Conservation (phyloP, 2,888 invertebrate genomes). For the Smittia aterrima region DNA sequence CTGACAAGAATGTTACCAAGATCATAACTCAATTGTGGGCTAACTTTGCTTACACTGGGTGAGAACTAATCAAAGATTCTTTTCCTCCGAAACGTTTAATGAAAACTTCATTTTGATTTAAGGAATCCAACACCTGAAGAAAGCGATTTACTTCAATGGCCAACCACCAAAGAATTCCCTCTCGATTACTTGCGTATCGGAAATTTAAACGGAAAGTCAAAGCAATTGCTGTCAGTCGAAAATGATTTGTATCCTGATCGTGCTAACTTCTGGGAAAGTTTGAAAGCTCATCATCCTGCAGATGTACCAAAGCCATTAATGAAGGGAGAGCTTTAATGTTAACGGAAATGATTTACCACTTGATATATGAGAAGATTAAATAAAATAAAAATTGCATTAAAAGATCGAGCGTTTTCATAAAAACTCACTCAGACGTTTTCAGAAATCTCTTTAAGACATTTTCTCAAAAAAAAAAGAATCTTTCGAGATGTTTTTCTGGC, state of each 20-base stretch:
- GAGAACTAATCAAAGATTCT: neutral
- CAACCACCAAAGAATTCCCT: constrained; percentile 53
- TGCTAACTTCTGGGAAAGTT: constrained; percentile 62
- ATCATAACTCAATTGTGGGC: constrained; percentile 67
- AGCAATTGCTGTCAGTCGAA: constrained; percentile 56
- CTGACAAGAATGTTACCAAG: constrained; percentile 62
- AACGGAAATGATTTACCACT: no score
- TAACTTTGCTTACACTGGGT: constrained; percentile 74
- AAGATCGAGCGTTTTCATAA: no score
- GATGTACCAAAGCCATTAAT: neutral
- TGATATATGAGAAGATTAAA: no score
- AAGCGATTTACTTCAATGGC: constrained; percentile 58
- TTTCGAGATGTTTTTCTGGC: no score
- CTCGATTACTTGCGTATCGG: constrained; percentile 54
- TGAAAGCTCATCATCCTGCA: constrained; percentile 50
- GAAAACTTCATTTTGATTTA: constrained; percentile 46
- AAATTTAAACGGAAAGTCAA: constrained; percentile 57
- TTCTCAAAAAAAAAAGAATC: no score
- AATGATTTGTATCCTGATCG: constrained; percentile 58
- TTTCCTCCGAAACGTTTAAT: constrained; percentile 6
- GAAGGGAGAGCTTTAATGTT: neutral
- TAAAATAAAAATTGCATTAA: no score
- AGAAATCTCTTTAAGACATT: no score
- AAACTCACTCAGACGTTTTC: no score
- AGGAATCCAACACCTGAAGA: constrained; percentile 66